Percentiles rank a stretch among this genome's conserved stretches.
Conservation (phyloP, 2,113 vertebrate genomes). For the Porphyrio hochstetteri region DNA sequence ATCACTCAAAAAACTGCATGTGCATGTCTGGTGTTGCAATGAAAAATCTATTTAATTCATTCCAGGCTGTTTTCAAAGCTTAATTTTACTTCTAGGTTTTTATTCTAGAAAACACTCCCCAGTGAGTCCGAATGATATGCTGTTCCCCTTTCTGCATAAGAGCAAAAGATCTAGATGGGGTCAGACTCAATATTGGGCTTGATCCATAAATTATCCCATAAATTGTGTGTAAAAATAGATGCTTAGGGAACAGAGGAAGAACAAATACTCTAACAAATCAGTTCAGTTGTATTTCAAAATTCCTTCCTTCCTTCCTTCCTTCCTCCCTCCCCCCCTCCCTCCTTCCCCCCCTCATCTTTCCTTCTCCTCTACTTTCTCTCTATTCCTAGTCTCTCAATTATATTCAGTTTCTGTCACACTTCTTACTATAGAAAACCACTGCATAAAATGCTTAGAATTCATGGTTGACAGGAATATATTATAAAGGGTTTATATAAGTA, state of each 20-base stretch:
- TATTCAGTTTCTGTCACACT: background rate
- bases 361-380: background rate
- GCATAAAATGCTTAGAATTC: background rate
- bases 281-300: background rate
- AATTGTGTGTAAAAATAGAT: too few species aligned
- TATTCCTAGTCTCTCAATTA: background rate
- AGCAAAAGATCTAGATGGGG: background rate
- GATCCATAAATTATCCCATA: background rate
- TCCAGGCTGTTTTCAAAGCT: background rate
- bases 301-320: too few species aligned
- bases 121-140: background rate
- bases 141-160: background rate
- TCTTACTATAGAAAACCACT: background rate
- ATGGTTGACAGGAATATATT: background rate
- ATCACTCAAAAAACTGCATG: background rate
- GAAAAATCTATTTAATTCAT: background rate
- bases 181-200: accelerated
- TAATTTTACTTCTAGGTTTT: background rate
- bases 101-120: background rate
- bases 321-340: background rate
- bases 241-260: background rate
- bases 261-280: background rate
- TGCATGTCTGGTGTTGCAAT: background rate
- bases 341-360: background rate
- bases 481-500: background rate